phyloP scores from a whole-genome alignment of 2,113 vertebrate species.

The Buteo buteo region DNA sequence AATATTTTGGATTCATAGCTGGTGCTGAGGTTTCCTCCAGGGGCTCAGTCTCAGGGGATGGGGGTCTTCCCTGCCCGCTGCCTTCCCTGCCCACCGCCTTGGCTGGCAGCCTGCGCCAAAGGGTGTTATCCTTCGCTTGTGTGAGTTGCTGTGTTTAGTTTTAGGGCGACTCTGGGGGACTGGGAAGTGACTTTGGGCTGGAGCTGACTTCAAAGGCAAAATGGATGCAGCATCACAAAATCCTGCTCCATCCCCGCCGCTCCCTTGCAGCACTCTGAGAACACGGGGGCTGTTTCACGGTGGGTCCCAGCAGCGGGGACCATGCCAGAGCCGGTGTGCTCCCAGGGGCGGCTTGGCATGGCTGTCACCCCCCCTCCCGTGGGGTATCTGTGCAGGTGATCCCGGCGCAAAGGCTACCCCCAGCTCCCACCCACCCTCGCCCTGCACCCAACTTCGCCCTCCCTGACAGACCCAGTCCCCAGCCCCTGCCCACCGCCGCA shows the following conservation, averaged over 20 bases:
- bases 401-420: not conserved
- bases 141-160: not conserved
- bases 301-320: rapidly evolving
- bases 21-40: not conserved
- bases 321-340: rapidly evolving
- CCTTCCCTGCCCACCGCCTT: not conserved
- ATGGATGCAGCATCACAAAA: not conserved
- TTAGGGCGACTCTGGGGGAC: not conserved
- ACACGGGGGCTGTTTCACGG: not conserved
- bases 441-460: not conserved
- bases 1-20: not conserved
- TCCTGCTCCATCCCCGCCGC: not conserved
- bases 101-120: not conserved
- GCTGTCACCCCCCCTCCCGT: not conserved
- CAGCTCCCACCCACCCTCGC: not conserved
- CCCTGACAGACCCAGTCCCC: not conserved
- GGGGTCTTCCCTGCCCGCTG: not conserved
- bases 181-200: not conserved
- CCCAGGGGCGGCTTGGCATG: not conserved
- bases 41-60: not conserved
- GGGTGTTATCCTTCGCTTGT: not conserved
- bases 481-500: rapidly evolving
- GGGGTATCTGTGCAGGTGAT: rapidly evolving
- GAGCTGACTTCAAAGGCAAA: not conserved
- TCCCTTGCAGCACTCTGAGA: not conserved